These are phyloP conservation scores for Lepidochrysops patricia DNA, from an alignment of 2,888 invertebrate genomes.

Conservation along the genomic window DNA sequence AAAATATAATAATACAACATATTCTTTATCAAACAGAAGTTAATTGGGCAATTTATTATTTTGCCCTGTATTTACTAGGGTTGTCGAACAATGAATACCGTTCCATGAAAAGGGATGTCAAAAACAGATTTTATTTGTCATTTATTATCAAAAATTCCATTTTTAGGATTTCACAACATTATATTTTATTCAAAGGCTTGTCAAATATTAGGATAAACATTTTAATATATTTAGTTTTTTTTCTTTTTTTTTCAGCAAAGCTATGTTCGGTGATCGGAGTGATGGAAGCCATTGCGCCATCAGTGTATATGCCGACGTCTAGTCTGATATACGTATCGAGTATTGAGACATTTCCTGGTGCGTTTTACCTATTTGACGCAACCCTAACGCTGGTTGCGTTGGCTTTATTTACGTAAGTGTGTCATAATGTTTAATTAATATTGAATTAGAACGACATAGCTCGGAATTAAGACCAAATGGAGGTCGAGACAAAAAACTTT, in stretches of 20 bases:
- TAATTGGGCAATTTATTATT: neutral
- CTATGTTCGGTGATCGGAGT: constrained; percentile 73
- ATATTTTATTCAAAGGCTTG: neutral
- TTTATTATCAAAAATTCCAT: neutral
- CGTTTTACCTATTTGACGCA: constrained; percentile 72
- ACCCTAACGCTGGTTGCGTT: constrained; percentile 57
- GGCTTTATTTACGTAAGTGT: constrained; percentile 57
- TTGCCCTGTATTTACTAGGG: neutral
- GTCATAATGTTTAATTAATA: neutral
- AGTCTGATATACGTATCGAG: constrained; percentile 71
- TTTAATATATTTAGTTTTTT: neutral
- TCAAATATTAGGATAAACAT: neutral
- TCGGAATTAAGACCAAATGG: neutral
- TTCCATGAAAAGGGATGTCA: neutral
- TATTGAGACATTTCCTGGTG: constrained; percentile 65
- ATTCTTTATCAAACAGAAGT: neutral
- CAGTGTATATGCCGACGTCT: constrained; percentile 71
- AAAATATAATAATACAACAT: neutral
- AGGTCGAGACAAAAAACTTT: neutral
- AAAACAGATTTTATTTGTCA: neutral
- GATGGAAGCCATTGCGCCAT: constrained; percentile 71
- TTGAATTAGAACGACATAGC: neutral
- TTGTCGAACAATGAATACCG: neutral
- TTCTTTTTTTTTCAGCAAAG: constrained; percentile 46
- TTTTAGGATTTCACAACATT: no score